Conservation (phyloP, 2,797 vertebrate genomes). For the Acipenser ruthenus region DNA sequence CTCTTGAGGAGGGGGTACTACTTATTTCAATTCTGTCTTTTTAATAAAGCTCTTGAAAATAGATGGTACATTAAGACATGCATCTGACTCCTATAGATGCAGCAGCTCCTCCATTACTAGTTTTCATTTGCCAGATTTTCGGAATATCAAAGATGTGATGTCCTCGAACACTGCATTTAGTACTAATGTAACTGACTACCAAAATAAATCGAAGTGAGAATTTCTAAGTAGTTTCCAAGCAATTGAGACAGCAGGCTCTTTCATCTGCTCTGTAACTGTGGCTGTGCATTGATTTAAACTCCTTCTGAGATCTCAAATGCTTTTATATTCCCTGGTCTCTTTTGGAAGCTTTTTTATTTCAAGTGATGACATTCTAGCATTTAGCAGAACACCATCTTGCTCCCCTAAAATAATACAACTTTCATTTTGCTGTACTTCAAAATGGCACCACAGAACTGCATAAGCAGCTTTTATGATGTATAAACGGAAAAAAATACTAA, state of each 20-base stretch:
- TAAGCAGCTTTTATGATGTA: no score
- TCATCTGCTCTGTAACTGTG: slow-evolving; percentile 71
- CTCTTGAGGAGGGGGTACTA: background rate
- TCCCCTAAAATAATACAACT: slow-evolving; percentile 40
- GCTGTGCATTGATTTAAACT: slow-evolving; percentile 75
- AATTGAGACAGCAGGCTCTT: slow-evolving; percentile 73
- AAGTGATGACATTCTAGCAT: slow-evolving; percentile 65
- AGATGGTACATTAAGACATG: background rate
- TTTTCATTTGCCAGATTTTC: slow-evolving; percentile 51
- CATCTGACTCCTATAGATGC: no score
- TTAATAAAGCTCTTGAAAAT: background rate
- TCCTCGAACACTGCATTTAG: slow-evolving; percentile 63
- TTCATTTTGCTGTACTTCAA: slow-evolving; percentile 52
- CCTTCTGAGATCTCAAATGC: slow-evolving; percentile 73
- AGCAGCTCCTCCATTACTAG: slow-evolving; percentile 38
- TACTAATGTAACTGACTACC: slow-evolving; percentile 59
- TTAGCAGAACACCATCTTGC: slow-evolving; percentile 54
- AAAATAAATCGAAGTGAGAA: slow-evolving; percentile 72
- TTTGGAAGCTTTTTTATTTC: slow-evolving; percentile 47
- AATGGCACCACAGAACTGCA: slow-evolving; percentile 30
- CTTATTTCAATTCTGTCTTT: background rate
- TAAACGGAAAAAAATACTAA: no score
- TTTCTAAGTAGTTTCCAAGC: slow-evolving; percentile 75
- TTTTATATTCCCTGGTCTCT: slow-evolving; percentile 63
- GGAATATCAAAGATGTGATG: slow-evolving; percentile 65